Percentiles rank a stretch among this genome's conserved stretches.
These are phyloP conservation scores for Chiloscyllium punctatum DNA, from an alignment of 2,797 vertebrate genomes.

Conservation along the genomic window DNA sequence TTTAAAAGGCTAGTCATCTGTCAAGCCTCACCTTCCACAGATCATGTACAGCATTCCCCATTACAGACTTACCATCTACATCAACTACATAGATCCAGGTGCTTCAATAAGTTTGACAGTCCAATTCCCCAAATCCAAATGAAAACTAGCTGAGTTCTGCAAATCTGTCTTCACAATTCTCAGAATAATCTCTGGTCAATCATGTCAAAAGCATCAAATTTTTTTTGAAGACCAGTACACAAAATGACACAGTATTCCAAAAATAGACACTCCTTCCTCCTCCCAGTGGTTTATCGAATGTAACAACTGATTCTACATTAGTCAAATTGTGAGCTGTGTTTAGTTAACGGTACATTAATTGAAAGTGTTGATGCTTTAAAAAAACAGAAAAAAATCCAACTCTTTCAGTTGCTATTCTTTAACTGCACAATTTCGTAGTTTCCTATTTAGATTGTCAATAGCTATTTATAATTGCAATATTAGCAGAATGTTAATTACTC, in stretches of 20 bases:
- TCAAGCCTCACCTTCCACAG: conserved; percentile 7
- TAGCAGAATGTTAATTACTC: background rate
- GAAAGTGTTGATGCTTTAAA: background rate
- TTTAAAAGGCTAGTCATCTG: too few relatives aligned
- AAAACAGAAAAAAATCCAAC: background rate
- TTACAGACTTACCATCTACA: background rate
- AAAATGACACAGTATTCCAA: background rate
- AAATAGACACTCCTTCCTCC: background rate
- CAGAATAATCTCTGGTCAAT: background rate
- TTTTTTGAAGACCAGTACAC: background rate
- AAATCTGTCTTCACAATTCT: background rate
- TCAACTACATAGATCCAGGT: background rate
- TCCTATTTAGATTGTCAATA: background rate
- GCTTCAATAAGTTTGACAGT: background rate
- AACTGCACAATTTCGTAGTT: background rate
- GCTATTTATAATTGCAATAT: background rate
- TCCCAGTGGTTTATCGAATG: background rate
- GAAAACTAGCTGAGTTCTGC: background rate
- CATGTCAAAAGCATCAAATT: background rate
- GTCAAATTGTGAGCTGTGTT: background rate
- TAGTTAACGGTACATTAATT: background rate
- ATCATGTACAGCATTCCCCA: background rate
- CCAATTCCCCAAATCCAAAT: background rate
- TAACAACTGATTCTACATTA: background rate
- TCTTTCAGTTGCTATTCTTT: background rate